Evolutionary conservation across 2,113 vertebrate genomes (phyloP).

Genomic region (Gopherus evgoodei): DNA sequence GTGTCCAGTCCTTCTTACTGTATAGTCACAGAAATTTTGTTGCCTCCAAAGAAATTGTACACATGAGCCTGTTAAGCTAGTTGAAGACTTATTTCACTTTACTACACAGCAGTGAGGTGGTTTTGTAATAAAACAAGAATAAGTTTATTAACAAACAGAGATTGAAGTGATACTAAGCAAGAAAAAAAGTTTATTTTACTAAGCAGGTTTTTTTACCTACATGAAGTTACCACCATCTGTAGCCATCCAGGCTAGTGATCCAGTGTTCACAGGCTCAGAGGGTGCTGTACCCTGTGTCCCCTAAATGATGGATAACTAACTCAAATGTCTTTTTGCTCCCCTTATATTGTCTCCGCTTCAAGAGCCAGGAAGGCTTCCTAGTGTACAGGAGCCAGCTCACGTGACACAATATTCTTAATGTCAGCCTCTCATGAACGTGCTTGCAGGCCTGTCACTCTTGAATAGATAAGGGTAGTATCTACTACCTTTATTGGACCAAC

Average conservation of each 20-base stretch:
- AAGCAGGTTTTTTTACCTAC: background rate
- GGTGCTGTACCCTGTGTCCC: background rate
- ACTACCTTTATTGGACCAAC: too few species aligned
- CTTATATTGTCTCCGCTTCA: background rate
- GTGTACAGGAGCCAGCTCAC: too few species aligned
- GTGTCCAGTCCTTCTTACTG: background rate
- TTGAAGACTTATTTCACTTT: background rate
- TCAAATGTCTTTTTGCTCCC: background rate
- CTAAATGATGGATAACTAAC: background rate
- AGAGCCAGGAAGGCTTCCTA: too few species aligned
- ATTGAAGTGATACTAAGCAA: background rate
- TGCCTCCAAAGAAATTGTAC: background rate
- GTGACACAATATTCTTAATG: too few species aligned
- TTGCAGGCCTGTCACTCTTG: too few species aligned
- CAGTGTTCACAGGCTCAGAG: background rate
- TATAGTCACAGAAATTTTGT: background rate
- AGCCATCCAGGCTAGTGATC: background rate
- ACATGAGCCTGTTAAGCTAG: background rate
- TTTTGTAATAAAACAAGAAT: background rate
- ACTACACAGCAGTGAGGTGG: background rate
- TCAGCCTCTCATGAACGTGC: too few species aligned
- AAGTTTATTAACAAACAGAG: background rate
- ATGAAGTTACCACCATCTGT: background rate
- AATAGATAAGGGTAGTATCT: too few species aligned
- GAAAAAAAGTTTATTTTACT: background rate